phyloP scores from a whole-genome alignment of 2,888 invertebrate species.

The Ochropacha duplaris region DNA sequence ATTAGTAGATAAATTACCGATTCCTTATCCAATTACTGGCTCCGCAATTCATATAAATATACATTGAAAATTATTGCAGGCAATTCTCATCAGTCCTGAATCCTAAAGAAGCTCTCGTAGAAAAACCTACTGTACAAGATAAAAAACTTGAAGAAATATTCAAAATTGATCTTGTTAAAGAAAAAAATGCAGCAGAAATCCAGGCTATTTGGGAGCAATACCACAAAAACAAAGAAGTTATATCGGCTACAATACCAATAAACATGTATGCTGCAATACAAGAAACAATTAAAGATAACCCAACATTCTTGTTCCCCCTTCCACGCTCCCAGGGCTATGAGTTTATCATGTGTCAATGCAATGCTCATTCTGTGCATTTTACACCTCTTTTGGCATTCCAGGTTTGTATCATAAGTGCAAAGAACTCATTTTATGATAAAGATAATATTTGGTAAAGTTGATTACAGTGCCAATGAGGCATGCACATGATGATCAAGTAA shows the following conservation, averaged over 20 bases:
- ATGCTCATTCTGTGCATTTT: constrained; percentile 89
- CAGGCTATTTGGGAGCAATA: constrained; percentile 90
- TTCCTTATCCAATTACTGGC: too few relatives aligned
- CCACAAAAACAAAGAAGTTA: constrained; percentile 89
- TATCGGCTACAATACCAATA: constrained; percentile 87
- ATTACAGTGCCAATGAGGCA: too few relatives aligned
- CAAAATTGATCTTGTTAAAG: constrained; percentile 88
- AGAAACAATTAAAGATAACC: constrained; percentile 81
- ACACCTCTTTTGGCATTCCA: constrained; percentile 93
- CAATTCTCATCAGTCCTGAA: constrained; percentile 85
- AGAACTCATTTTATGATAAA: too few relatives aligned
- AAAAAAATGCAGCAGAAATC: constrained; percentile 88
- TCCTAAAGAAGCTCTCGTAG: constrained; percentile 79
- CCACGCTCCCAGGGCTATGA: constrained; percentile 93
- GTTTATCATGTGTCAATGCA: constrained; percentile 91
- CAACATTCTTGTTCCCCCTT: constrained; percentile 90
- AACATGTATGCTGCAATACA: constrained; percentile 84
- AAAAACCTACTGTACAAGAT: constrained; percentile 39
- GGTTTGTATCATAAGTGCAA: constrained; percentile 59
- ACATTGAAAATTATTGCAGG: constrained; percentile 49
- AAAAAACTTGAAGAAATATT: constrained; percentile 87
- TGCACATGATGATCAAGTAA: too few relatives aligned
- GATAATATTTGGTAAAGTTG: too few relatives aligned
- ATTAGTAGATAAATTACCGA: too few relatives aligned
- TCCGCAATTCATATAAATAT: not conserved